These are phyloP conservation scores for Neuroterus valhalla DNA, from an alignment of 1,140 invertebrate species.

Conservation along the genomic window DNA sequence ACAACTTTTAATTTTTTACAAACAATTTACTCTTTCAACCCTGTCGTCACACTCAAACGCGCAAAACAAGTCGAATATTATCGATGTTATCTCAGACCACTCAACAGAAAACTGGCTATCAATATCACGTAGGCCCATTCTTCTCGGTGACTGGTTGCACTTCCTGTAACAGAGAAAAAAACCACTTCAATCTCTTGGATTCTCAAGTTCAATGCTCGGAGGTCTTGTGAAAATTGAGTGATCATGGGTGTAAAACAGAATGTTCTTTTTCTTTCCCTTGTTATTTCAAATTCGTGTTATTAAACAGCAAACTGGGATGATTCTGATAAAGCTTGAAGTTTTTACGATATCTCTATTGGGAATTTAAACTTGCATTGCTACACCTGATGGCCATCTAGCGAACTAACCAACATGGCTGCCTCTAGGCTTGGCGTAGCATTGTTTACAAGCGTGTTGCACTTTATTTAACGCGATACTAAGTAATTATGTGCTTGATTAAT, in stretches of 20 bases:
- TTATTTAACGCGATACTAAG: too few species aligned
- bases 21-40: conserved; percentile 46
- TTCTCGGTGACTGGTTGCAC: conserved; percentile 52
- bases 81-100: conserved; percentile 71
- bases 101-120: conserved; percentile 59
- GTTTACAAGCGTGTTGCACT: too few species aligned
- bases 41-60: conserved; percentile 55
- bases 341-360: too few species aligned
- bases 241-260: not conserved
- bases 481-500: too few species aligned
- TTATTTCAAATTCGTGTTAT: not conserved
- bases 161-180: conserved; percentile 57
- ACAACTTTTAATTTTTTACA: conserved; percentile 37
- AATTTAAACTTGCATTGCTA: too few species aligned
- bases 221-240: conserved; percentile 9
- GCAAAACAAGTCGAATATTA: conserved; percentile 58
- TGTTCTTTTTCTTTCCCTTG: not conserved
- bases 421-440: too few species aligned
- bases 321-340: too few species aligned
- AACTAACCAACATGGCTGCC: too few species aligned
- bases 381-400: too few species aligned
- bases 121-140: conserved; percentile 60
- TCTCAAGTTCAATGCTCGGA: not conserved
- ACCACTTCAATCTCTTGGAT: conserved; percentile 4
- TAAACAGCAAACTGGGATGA: too few species aligned